These are phyloP conservation scores for Ammodytes marinus DNA, from an alignment of 2,113 vertebrate species.

Conservation along the genomic window DNA sequence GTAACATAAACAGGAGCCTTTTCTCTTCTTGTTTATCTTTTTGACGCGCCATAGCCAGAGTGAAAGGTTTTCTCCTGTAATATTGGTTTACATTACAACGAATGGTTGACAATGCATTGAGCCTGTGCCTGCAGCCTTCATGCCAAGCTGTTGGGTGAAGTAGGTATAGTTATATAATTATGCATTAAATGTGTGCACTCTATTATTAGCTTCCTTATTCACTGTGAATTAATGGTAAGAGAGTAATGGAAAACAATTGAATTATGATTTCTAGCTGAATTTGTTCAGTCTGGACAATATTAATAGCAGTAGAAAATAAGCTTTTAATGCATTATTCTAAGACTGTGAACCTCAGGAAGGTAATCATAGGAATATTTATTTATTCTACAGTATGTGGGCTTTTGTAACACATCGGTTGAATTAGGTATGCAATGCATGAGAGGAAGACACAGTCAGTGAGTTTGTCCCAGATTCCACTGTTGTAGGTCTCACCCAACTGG, in stretches of 20 bases:
- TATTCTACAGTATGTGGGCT: slow-evolving; percentile 6
- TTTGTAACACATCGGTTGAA: slow-evolving; percentile 66
- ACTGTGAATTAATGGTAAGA: background rate
- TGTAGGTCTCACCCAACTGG: slow-evolving; percentile 52
- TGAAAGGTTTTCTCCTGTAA: background rate
- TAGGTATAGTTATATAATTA: slow-evolving; percentile 70
- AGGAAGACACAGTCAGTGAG: slow-evolving; percentile 63
- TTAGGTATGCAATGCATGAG: slow-evolving; percentile 73
- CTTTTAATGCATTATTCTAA: background rate
- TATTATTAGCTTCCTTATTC: slow-evolving; percentile 27
- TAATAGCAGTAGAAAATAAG: too few species aligned
- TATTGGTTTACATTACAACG: slow-evolving; percentile 9
- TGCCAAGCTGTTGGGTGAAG: slow-evolving; percentile 28
- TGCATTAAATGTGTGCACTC: slow-evolving; percentile 1
- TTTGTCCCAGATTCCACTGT: slow-evolving; percentile 75
- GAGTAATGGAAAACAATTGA: too few species aligned
- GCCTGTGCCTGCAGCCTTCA: slow-evolving; percentile 46
- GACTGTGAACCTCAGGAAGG: background rate
- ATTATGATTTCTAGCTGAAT: too few species aligned
- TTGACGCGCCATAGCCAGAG: background rate
- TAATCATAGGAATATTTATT: background rate
- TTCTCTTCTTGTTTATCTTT: slow-evolving; percentile 50
- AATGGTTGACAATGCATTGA: slow-evolving; percentile 31
- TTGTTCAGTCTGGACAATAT: too few species aligned
- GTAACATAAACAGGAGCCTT: slow-evolving; percentile 49